phyloP scores from a whole-genome alignment of 2,797 vertebrate genomes.

The Euphonia xanthogaster region DNA sequence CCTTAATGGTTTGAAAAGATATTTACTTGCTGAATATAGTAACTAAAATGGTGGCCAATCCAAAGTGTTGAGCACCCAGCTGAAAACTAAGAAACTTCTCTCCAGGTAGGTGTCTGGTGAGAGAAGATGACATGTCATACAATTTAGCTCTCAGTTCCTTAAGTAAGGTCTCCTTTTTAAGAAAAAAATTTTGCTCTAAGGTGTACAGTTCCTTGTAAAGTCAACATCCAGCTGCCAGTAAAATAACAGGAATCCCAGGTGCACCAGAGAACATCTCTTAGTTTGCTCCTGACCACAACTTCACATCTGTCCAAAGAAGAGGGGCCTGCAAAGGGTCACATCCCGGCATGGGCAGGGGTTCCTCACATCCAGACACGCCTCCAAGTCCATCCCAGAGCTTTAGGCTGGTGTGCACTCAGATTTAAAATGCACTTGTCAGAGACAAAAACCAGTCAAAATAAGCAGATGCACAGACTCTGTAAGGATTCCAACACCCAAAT shows the following conservation, averaged over 20 bases:
- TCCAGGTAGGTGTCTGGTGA: not conserved
- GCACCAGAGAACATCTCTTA: accelerated
- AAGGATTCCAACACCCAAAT: conserved; percentile 41
- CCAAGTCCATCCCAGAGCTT: not conserved
- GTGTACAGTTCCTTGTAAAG: not conserved
- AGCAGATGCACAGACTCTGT: conserved; percentile 34
- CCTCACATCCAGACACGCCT: not conserved
- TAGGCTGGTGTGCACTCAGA: not conserved
- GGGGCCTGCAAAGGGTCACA: not conserved
- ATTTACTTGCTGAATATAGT: not conserved
- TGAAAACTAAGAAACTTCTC: not conserved
- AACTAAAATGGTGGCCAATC: not conserved
- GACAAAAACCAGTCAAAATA: conserved; percentile 18
- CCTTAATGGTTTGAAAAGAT: not conserved
- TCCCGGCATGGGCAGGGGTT: accelerated
- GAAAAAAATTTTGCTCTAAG: not conserved
- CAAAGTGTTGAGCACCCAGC: not conserved
- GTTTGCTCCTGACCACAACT: not conserved
- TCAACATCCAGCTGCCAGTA: not conserved
- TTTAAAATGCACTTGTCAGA: not conserved
- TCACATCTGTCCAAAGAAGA: not conserved
- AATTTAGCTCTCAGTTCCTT: not conserved
- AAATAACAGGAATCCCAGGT: not conserved
- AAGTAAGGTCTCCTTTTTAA: not conserved
- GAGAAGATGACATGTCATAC: not conserved